These are phyloP conservation scores for Spodoptera exigua DNA, from an alignment of 2,888 invertebrate species.

Conservation along the genomic window DNA sequence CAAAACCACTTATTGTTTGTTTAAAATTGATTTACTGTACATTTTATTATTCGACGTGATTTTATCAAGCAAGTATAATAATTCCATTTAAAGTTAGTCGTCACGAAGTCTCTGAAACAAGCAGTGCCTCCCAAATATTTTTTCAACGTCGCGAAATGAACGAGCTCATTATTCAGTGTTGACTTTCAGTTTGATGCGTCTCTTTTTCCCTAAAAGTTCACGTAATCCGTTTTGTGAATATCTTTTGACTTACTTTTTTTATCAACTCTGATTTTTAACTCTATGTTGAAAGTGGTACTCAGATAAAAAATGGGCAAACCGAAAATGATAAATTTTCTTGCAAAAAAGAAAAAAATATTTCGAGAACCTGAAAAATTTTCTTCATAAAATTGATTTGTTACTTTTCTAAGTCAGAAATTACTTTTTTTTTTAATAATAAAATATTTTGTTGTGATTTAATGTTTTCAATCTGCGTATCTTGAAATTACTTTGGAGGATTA, in stretches of 20 bases:
- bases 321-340: slow-evolving; percentile 24
- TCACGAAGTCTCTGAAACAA: slow-evolving; percentile 51
- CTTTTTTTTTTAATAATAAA: slow-evolving; percentile 5
- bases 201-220: slow-evolving; percentile 58
- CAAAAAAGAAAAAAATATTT: slow-evolving; percentile 28
- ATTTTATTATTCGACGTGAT: slow-evolving; percentile 50
- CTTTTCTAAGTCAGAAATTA: slow-evolving; percentile 10
- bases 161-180: slow-evolving; percentile 68
- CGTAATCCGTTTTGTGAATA: slow-evolving; percentile 64
- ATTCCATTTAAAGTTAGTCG: slow-evolving; percentile 61
- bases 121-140: slow-evolving; percentile 56
- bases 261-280: slow-evolving; percentile 30
- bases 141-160: slow-evolving; percentile 56
- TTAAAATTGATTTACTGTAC: slow-evolving; percentile 44
- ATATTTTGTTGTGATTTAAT: slow-evolving; percentile 5
- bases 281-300: slow-evolving; percentile 17
- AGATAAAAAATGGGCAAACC: slow-evolving; percentile 10
- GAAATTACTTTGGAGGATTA: background rate
- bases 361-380: slow-evolving; percentile 20
- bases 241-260: slow-evolving; percentile 48
- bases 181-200: slow-evolving; percentile 65
- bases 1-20: slow-evolving; percentile 21
- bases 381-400: slow-evolving; percentile 36
- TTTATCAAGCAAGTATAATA: slow-evolving; percentile 56
- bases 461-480: background rate